Base-by-base conservation (phyloP, 1,140 invertebrate genomes). In the Hycleus cichorii region DNA sequence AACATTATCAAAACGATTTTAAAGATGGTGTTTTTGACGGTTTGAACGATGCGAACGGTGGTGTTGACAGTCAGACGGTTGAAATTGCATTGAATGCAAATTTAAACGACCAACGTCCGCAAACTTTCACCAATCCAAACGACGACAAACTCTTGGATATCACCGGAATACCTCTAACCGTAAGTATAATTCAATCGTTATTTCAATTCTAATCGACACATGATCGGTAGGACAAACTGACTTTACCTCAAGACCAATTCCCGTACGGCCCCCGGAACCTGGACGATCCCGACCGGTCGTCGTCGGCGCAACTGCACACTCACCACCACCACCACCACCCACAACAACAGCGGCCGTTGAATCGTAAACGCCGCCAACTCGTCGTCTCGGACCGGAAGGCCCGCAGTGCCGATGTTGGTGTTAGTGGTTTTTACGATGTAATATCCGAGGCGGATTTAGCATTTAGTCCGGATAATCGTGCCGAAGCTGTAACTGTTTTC, bases 371-470 rank as follows among this genome's bases (percentile, higher is more conserved):
- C 26, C 65, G 59, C 59, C 61, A 32, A 27, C 1, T n/a, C 40
- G 10, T 4, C 40, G 11, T 32, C 3, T 42, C 40, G 40, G 86
- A 88, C 66, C 77, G 88, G 4, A 86, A 68, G 25, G 68, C 55
- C 8, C 81, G 87, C 24, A 90, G 86, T 59, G 89, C 87, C 2
- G 90, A 90, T 69, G 89, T 92, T 8, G 91, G 89, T 6, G 91
- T 93, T 11, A 89, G 84, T 62, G 90, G 89, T 2, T 81, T 90
- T 40, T 94, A 91, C 72, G 89, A 93, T 62, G 91, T 95, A n/a
- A 92, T 95, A 26, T 92, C 90, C 3, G 90, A 93, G 73, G 89
- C 90, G 8, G 93, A 95, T 73, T 75, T 95, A 18, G 90, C 89
- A n/a, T 95, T 95, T 72, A 90, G 87, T 64, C 89, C 90, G 0